phyloP scores from a whole-genome alignment of 2,113 vertebrate species.

The Centropus unirufus region DNA sequence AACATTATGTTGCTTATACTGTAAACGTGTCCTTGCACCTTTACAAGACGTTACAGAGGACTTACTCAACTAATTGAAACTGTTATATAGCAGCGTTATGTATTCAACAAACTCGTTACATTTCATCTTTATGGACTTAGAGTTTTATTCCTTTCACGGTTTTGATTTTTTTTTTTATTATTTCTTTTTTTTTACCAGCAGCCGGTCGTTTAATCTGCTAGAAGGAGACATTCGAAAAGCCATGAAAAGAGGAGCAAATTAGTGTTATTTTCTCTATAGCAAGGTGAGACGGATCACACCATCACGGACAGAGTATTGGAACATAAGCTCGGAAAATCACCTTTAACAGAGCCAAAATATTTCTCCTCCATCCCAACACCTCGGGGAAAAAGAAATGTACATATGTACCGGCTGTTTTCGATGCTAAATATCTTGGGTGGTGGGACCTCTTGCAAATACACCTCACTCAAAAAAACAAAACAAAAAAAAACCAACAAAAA shows the following conservation, averaged over 20 bases:
- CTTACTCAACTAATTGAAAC: conserved; percentile 56
- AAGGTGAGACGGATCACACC: not conserved
- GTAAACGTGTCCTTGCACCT: conserved; percentile 73
- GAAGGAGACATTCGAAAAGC: not conserved
- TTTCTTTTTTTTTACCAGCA: not conserved
- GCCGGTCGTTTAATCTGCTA: not conserved
- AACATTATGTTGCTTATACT: conserved; percentile 76
- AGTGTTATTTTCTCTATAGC: not conserved
- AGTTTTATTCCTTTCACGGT: conserved; percentile 56
- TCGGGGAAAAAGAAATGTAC: not conserved
- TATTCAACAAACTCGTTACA: conserved; percentile 67
- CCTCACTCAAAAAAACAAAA: accelerated
- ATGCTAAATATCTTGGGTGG: accelerated
- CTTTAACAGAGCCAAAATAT: not conserved
- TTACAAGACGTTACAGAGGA: conserved; percentile 70
- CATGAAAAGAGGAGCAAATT: not conserved
- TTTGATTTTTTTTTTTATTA: not conserved
- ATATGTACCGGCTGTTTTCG: not conserved
- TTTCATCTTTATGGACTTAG: conserved; percentile 67
- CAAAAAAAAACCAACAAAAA: not conserved
- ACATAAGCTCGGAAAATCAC: not conserved
- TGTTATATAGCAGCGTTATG: conserved; percentile 62
- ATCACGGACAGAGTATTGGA: not conserved
- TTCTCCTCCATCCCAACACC: not conserved
- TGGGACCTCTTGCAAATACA: not conserved